phyloP scores from a whole-genome alignment of 2,888 invertebrate species.

The Hyles lineata region DNA sequence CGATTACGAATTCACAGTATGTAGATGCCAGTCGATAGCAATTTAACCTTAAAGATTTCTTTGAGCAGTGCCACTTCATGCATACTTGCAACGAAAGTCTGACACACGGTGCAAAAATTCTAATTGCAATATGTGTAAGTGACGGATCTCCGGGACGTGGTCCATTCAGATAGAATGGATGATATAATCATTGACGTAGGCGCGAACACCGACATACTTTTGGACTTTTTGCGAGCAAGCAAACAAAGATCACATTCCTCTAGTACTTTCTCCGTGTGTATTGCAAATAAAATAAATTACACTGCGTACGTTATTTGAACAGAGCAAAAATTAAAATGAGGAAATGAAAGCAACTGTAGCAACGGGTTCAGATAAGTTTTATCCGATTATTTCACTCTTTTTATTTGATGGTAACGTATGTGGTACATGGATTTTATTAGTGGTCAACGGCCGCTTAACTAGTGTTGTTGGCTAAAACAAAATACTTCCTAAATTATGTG shows the following conservation, averaged over 20 bases:
- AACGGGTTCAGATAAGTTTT: not conserved
- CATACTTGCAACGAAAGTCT: constrained; percentile 24
- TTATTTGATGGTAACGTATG: no score
- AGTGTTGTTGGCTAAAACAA: no score
- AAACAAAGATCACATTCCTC: constrained; percentile 61
- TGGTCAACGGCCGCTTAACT: no score
- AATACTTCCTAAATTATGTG: no score
- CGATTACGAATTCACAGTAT: not conserved
- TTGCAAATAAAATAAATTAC: constrained; percentile 15
- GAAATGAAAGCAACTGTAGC: not conserved
- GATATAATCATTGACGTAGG: constrained; percentile 68
- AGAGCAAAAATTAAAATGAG: not conserved
- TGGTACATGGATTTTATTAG: no score
- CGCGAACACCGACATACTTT: constrained; percentile 61
- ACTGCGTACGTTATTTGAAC: not conserved
- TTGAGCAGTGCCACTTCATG: not conserved
- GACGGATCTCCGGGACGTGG: constrained; percentile 59
- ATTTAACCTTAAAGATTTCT: not conserved
- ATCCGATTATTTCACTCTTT: no score
- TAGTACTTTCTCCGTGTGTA: constrained; percentile 42
- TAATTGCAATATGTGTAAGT: constrained; percentile 48
- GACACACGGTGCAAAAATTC: constrained; percentile 49
- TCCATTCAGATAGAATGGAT: constrained; percentile 39
- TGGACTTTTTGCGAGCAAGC: constrained; percentile 56
- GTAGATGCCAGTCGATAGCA: not conserved